Percentiles rank a stretch among this genome's conserved stretches.
Evolutionary conservation across 2,113 vertebrate genomes (phyloP).

Genomic region (Diphyllodes magnificus): DNA sequence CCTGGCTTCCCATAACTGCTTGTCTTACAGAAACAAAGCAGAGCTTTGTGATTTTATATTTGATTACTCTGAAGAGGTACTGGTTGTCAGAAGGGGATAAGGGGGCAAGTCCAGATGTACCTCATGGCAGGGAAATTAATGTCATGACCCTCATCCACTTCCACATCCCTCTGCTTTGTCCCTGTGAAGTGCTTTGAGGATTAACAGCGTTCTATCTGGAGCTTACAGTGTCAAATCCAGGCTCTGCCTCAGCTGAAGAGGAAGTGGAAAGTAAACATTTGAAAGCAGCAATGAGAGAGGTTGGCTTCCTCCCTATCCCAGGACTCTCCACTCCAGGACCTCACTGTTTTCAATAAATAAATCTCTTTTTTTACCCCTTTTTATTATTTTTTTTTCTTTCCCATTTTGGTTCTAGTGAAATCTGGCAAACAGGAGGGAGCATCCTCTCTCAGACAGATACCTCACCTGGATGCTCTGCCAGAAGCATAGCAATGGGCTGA

Average conservation of each 20-base stretch:
- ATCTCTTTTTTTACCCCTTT: neutral
- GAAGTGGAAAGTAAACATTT: slow-evolving; percentile 3
- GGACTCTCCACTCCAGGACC: neutral
- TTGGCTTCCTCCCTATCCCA: neutral
- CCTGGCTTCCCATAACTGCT: neutral
- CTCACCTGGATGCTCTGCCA: neutral
- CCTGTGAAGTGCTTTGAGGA: neutral
- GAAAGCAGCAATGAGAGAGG: neutral
- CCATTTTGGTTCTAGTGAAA: neutral
- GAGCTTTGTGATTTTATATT: neutral
- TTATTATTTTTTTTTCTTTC: neutral
- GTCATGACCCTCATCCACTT: neutral
- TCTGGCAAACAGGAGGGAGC: neutral
- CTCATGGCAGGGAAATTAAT: neutral
- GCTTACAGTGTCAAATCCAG: neutral
- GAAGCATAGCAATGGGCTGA: neutral
- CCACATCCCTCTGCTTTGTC: neutral
- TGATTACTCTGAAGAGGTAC: neutral
- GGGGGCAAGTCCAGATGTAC: neutral
- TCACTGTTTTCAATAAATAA: neutral
- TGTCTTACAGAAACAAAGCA: neutral
- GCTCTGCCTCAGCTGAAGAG: neutral
- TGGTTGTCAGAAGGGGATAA: neutral
- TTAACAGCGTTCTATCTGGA: neutral
- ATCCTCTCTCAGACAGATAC: neutral